A percentile compares a stretch with the other conserved stretches of the same genome.
These are phyloP conservation scores for Calidris pugnax DNA, from an alignment of 2,113 vertebrate species.

Conservation along the genomic window DNA sequence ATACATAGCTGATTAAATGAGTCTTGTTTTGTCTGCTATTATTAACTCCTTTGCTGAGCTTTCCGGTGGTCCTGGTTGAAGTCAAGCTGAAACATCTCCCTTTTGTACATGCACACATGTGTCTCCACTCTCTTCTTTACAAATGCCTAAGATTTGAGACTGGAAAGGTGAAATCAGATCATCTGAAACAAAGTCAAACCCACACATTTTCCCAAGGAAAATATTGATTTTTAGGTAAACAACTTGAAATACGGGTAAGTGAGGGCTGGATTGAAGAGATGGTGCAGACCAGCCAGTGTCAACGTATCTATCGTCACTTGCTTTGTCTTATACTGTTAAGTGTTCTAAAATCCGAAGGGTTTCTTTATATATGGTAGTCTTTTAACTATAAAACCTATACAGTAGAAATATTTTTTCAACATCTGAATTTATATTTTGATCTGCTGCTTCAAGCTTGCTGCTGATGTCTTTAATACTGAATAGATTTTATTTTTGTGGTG, in stretches of 20 bases:
- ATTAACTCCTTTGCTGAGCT: neutral
- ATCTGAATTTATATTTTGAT: neutral
- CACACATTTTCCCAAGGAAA: neutral
- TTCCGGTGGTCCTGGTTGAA: neutral
- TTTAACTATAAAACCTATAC: neutral
- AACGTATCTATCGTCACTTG: neutral
- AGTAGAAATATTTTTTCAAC: neutral
- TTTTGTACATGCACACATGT: accelerated
- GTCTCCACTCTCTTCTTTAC: accelerated
- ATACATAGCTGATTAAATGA: neutral
- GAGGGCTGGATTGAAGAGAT: neutral
- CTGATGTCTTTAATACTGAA: neutral
- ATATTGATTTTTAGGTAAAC: neutral
- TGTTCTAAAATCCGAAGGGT: neutral
- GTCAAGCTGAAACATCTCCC: neutral
- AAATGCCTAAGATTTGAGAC: no score
- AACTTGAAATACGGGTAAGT: neutral
- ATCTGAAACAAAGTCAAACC: neutral
- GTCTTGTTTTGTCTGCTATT: neutral
- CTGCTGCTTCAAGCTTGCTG: neutral
- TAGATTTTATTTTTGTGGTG: neutral
- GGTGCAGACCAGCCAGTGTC: neutral
- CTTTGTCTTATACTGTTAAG: neutral
- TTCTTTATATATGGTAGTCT: neutral
- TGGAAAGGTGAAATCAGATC: neutral